Conservation (phyloP, 1,140 invertebrate genomes). For the Rhynchophorus ferrugineus region DNA sequence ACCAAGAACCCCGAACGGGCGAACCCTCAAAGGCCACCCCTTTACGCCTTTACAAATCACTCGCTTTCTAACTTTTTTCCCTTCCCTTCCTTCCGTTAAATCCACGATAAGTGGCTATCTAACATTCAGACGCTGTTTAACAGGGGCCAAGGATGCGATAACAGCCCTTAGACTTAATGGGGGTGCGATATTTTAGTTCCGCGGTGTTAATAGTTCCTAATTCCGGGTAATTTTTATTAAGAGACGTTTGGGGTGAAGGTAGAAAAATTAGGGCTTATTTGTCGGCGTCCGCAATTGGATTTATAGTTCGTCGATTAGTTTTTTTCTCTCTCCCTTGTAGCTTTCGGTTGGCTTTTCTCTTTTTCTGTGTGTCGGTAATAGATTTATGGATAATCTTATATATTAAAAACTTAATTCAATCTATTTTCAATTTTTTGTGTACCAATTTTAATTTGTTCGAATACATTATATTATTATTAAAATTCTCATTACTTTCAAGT, state of each 20-base stretch:
- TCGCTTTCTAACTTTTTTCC: slow-evolving; percentile 2
- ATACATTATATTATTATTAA: too few relatives aligned
- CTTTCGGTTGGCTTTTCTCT: too few relatives aligned
- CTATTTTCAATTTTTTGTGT: too few relatives aligned
- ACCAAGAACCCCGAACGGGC: not conserved
- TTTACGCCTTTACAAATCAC: slow-evolving; percentile 14
- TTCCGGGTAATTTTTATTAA: slow-evolving; percentile 14
- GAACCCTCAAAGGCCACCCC: not conserved
- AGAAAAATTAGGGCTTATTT: slow-evolving; percentile 3
- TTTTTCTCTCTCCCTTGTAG: too few relatives aligned
- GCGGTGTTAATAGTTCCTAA: slow-evolving; percentile 9
- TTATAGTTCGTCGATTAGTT: not conserved
- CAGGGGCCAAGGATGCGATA: slow-evolving; percentile 14
- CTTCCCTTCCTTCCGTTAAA: too few relatives aligned
- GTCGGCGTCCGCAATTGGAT: not conserved
- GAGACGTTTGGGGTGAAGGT: slow-evolving; percentile 1
- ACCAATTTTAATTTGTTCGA: too few relatives aligned
- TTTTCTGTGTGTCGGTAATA: too few relatives aligned
- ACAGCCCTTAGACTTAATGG: slow-evolving; percentile 15
- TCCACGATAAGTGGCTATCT: slow-evolving; percentile 18
- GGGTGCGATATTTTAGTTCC: slow-evolving; percentile 11
- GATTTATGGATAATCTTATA: too few relatives aligned
- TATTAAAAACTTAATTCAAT: too few relatives aligned
- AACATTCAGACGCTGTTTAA: slow-evolving; percentile 17
- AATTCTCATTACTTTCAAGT: too few relatives aligned